A percentile compares a stretch with the other conserved stretches of the same genome.
Conservation (phyloP, 35 echinoderm and acorn worm species). For the Ophioderma brevispina region DNA sequence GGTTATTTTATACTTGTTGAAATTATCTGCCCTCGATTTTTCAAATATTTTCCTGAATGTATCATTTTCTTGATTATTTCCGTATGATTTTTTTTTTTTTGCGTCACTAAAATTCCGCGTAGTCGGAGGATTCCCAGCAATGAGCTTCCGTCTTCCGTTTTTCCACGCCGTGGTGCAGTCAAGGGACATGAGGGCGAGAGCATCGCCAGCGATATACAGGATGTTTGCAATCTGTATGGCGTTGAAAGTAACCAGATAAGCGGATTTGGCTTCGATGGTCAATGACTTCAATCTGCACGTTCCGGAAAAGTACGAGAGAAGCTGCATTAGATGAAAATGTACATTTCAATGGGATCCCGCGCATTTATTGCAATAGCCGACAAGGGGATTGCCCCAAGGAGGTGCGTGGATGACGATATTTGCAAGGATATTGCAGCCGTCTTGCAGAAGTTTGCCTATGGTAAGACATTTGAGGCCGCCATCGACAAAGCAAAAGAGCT, state of each 20-base stretch:
- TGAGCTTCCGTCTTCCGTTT: too few relatives aligned
- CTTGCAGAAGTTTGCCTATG: neutral
- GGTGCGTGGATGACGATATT: slow-evolving; percentile 1
- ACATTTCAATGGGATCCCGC: neutral
- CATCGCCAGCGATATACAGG: neutral
- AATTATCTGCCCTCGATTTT: too few relatives aligned
- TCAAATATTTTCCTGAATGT: too few relatives aligned
- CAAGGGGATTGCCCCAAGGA: neutral
- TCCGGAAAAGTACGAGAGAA: neutral
- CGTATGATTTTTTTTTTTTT: too few relatives aligned
- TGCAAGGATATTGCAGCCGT: slow-evolving; percentile 7
- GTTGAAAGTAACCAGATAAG: neutral
- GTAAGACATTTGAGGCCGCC: slow-evolving; percentile 8
- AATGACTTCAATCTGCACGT: neutral
- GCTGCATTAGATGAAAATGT: neutral
- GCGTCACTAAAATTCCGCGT: too few relatives aligned
- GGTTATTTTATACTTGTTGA: too few relatives aligned
- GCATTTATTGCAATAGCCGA: slow-evolving; percentile 2
- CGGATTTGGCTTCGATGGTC: neutral
- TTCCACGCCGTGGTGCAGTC: neutral
- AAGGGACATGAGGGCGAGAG: slow-evolving; percentile 22
- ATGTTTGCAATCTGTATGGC: neutral
- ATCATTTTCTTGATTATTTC: too few relatives aligned
- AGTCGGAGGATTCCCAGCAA: too few relatives aligned
- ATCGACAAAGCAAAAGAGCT: neutral